These are phyloP conservation scores for Solea senegalensis DNA, from an alignment of 2,113 vertebrate genomes.

Conservation along the genomic window DNA sequence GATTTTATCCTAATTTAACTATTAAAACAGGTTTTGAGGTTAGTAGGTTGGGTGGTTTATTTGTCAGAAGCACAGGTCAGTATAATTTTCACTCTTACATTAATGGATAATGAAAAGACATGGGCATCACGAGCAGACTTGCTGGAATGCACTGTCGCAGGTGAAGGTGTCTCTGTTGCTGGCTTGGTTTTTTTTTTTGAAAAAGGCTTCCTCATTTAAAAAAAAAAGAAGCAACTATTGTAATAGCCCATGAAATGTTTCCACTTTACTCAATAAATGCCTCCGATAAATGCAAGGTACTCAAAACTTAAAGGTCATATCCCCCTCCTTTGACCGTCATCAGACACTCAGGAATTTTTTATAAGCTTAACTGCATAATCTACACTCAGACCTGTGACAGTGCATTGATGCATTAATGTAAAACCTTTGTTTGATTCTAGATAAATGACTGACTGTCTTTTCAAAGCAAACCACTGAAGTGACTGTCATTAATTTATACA, in stretches of 20 bases:
- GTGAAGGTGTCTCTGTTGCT: slow-evolving; percentile 35
- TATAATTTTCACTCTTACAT: slow-evolving; percentile 21
- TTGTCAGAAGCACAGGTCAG: slow-evolving; percentile 59
- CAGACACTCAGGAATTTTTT: slow-evolving; percentile 79
- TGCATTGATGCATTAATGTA: slow-evolving; percentile 67
- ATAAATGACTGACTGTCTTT: slow-evolving; percentile 47
- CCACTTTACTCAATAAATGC: slow-evolving; percentile 2
- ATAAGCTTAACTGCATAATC: slow-evolving; percentile 46
- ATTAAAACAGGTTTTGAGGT: slow-evolving; percentile 3
- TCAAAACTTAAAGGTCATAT: slow-evolving; percentile 60
- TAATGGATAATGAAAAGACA: slow-evolving; percentile 9
- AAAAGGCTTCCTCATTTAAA: slow-evolving; percentile 48
- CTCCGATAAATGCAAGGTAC: slow-evolving; percentile 34
- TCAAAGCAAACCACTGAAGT: slow-evolving; percentile 44
- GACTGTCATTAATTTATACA: slow-evolving; percentile 55
- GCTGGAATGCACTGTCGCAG: slow-evolving; percentile 66
- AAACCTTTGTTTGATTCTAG: slow-evolving; percentile 64
- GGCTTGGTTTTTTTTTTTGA: slow-evolving; percentile 46
- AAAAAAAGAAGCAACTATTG: slow-evolving; percentile 16
- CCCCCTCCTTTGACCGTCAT: slow-evolving; percentile 68
- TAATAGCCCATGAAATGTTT: slow-evolving; percentile 15
- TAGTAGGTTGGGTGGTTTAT: slow-evolving; percentile 7
- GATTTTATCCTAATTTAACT: background rate
- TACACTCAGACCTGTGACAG: slow-evolving; percentile 69
- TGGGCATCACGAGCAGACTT: slow-evolving; percentile 17